Conservation (phyloP, 2,113 vertebrate species). For the Gavialis gangeticus region DNA sequence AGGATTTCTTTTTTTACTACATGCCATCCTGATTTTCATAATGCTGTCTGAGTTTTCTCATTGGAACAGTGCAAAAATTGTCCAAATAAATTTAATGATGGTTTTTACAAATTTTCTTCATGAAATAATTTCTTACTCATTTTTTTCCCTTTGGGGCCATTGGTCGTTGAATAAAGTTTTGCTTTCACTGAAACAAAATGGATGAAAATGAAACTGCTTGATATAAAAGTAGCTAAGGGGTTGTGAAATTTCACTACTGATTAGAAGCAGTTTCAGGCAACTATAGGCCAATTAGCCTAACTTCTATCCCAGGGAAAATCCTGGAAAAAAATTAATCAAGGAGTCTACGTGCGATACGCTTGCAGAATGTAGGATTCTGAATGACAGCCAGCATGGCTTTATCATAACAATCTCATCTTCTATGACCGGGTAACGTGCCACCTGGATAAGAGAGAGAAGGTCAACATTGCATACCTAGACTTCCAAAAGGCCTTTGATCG, state of each 20-base stretch:
- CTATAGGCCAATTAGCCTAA: too few species aligned
- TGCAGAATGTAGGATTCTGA: too few species aligned
- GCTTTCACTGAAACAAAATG: neutral
- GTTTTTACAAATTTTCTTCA: neutral
- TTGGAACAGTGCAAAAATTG: neutral
- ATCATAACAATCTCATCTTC: too few species aligned
- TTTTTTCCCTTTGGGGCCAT: neutral
- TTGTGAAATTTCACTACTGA: neutral
- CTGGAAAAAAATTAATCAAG: too few species aligned
- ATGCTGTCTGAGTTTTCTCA: neutral
- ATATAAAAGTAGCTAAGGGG: neutral
- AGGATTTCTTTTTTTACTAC: neutral
- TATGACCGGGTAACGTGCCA: too few species aligned
- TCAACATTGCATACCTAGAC: too few species aligned
- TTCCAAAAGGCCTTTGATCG: too few species aligned
- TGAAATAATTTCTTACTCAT: neutral
- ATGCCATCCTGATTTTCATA: neutral
- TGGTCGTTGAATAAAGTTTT: neutral
- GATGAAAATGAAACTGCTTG: neutral
- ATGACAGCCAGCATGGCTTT: too few species aligned
- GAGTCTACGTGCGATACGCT: too few species aligned
- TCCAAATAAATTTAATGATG: neutral
- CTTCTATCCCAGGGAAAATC: too few species aligned
- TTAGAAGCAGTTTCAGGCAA: neutral
- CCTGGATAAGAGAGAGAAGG: too few species aligned